Base-by-base conservation (phyloP, 1,140 invertebrate species). In the Nymphalis io region DNA sequence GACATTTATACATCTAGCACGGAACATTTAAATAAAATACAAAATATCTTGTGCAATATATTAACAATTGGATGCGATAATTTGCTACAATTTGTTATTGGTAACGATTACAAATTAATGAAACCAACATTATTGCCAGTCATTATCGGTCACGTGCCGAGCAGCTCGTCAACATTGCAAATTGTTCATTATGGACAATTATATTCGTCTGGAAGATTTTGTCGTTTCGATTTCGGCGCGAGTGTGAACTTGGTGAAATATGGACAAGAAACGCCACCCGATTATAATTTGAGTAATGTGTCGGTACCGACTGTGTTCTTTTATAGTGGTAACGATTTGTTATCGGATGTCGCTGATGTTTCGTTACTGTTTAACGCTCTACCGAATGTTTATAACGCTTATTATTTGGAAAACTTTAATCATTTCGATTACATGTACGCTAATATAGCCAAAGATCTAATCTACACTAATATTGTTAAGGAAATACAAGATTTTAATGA, bases 81-180 rank as follows among this genome's bases (percentile, higher is more conserved):
- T 70, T 80, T 92, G 11, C 74, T 95, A 1, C 94, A 94, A 75
- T 75, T 93, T 20, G 65, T 94, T 0, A 89, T 92, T 46, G 94
- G 94, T 5, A 92, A 89, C 23, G 92, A 92, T 72, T 71, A 74
- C 0, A 89, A 89, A 3, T 89, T 94, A 68, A 82, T 93, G 20
- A 91, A 93, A 38, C 86, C 73, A 44, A 88, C 87, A 72, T 81
- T 95, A 76, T 74, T 96, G 8, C 93, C 95, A 0, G 93, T 97
- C 0, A 95, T 97, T 72, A 89, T 95, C 20, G 93, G 94, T 0
- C 96, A 98, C 78, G 93, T 94, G n/a, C 96, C 97, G 1, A 95
- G 96, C 5, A 96, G 96, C 6, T 94, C 96, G 0, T 96, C 96
- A 0, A 94, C 94, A 59, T 93, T 95, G 75, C 96, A 97, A 79